Base-by-base conservation (phyloP, 2,888 invertebrate species). In the Gastracanthus pulcherrimus region DNA sequence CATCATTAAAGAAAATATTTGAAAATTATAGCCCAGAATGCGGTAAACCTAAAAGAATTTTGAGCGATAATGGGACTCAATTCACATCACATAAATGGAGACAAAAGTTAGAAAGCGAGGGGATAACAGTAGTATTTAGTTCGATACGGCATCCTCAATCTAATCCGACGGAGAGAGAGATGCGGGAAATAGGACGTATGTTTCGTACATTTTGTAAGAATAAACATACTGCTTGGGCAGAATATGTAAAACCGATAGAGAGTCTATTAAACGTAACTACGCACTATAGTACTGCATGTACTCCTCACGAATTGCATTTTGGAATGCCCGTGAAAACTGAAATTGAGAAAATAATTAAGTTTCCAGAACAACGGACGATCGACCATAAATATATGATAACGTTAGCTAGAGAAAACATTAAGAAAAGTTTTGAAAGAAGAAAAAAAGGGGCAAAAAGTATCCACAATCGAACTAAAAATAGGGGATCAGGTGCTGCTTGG, bases 91-190 rank as follows among this genome's bases (percentile, higher is more conserved):
- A 45, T 0, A 23, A 4, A 23, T 76, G 76, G 76, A 34, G 19
- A 36, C 23, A 36, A 3, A 2, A 13, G 11, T 66, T 76, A 23
- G 55, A 76, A 55, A 16, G 13, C 2, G 31, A 51, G 16, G 66
- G 41, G 3, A 71, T 71, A 19, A 51, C 36, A 71, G 36, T 26
- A 26, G n/a, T 55, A 1, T 71, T 23, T 26, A 55, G 55, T 26
- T 31, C 31, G 2, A 38, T 76, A 0, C 3, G 66, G 11, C 76
- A 66, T 29, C 55, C 76, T 4, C 51, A 76, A 13, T 76, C 76
- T 9, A 76, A 66, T 19, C 66, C 66, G 0, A 38, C 29, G 3
- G 76, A 76, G 38, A n/a, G 76, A 1, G 41, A 41, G 2, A 67
- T 66, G 51, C 31, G 76, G 3, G 76, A 76, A 36, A 3, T 71